Evolutionary conservation across 2,888 invertebrate genomes (phyloP).

Genomic region (Phorcus lineatus): DNA sequence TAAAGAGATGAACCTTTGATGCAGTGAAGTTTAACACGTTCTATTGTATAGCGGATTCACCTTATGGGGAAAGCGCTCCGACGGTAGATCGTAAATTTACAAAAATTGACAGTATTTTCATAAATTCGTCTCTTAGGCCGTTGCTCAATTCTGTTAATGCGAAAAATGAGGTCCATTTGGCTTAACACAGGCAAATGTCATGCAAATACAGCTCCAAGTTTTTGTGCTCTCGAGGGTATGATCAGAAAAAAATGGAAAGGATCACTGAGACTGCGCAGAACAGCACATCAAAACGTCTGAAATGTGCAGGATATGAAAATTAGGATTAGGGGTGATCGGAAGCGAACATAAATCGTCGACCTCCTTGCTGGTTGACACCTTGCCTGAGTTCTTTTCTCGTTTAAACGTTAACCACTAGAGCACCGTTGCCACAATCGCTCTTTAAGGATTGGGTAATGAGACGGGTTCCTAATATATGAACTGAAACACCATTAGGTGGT

Average conservation of each 20-base stretch:
- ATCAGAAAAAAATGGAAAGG: not conserved
- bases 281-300: not conserved
- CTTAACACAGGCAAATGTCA: not conserved
- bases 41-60: not conserved
- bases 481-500: too few species aligned
- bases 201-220: not conserved
- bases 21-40: not conserved
- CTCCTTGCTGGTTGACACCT: not conserved
- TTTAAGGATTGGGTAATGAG: not conserved
- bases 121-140: not conserved
- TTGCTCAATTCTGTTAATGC: not conserved
- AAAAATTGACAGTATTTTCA: constrained; percentile 2
- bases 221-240: not conserved
- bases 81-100: not conserved
- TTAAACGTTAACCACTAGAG: not conserved
- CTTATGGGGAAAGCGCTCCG: not conserved
- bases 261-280: not conserved
- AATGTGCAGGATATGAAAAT: not conserved
- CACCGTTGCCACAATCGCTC: not conserved
- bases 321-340: constrained; percentile 1
- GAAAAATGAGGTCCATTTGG: not conserved
- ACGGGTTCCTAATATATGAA: not conserved
- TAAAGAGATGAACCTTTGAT: not conserved
- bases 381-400: not conserved
- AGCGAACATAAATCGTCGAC: not conserved